Percentiles rank a stretch among this genome's conserved stretches.
phyloP scores from a whole-genome alignment of 2,113 vertebrate species.

The Sapayoa aenigma region DNA sequence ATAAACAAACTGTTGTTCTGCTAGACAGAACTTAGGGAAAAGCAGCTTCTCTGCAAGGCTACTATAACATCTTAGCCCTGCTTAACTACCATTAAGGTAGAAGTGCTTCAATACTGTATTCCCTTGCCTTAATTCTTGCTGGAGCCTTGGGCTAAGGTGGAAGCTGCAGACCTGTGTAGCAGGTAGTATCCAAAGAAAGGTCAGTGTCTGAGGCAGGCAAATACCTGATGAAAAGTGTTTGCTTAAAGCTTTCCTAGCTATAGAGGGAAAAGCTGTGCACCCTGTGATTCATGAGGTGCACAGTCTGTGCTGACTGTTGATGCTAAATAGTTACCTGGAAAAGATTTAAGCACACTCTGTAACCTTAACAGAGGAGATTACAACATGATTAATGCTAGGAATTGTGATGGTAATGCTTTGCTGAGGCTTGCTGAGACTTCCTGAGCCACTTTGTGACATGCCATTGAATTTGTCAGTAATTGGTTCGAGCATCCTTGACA shows the following conservation, averaged over 20 bases:
- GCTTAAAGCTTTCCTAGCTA: background rate
- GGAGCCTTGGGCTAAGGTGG: background rate
- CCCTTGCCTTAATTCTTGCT: background rate
- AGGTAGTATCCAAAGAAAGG: background rate
- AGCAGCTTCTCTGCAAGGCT: background rate
- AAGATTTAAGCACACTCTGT: background rate
- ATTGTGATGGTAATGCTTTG: background rate
- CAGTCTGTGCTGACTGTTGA: background rate
- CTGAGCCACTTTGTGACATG: background rate
- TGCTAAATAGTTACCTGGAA: background rate
- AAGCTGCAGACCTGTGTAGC: background rate
- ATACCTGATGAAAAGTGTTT: background rate
- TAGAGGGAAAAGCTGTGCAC: background rate
- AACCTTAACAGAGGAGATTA: background rate
- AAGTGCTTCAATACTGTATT: background rate
- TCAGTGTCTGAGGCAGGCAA: background rate
- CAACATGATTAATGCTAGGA: background rate
- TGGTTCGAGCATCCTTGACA: background rate
- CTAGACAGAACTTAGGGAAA: background rate
- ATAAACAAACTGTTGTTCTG: background rate
- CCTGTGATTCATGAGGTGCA: background rate
- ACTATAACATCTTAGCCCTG: background rate
- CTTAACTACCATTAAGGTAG: background rate
- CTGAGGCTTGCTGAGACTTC: background rate
- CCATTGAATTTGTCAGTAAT: background rate